Base-by-base conservation (phyloP, 1,140 invertebrate genomes). In the Drosophila sechellia region DNA sequence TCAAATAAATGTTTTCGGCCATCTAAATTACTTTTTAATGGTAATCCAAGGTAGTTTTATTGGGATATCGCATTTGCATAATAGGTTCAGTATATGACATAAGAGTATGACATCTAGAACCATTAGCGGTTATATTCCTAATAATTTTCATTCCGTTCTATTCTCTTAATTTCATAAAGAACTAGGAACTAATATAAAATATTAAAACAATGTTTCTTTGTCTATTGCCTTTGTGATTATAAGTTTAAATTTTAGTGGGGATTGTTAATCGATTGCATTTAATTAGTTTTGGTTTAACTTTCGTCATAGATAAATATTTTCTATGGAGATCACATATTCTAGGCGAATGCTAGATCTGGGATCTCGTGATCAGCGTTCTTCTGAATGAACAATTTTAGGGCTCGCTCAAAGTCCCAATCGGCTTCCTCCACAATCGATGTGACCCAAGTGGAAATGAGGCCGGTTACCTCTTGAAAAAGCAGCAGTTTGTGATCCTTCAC, bases 351-450 rank as follows among this genome's bases (percentile, higher is more conserved):
- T 3, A 63, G 13, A 20, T 76, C 45, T 0, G 83, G 83, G 37
- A 86, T 34, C n/a, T 87, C 48, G 4, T 66, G 59, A 0, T 37
- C 20, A 0, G 13, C 12, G 13, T 50, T 60, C 59, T 77, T 72
- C 8, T 49, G 12, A 3, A 89, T 5, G 25, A 89, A 91, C 40
- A 76, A 15, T 2, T 79, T 22, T 0, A 90, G 11, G 0, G 90
- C 77, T 1, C 35, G 11, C 20, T 81, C 63, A 6, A 90, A 70
- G 17, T 85, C 48, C 90, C 90, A 91, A n/a, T 79, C 55, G 11
- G 81, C 85, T 15, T 78, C 64, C 20, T 90, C 81, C 12, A 86
- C 63, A 34, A 91, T 78, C n/a, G 79, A 58, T 5, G 84, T 90
- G 42, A 84, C 90, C 90, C 90, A 92, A 6, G 78, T 53, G 12